Evolutionary conservation across 1,140 invertebrate species (phyloP), one percentile per base, ranked within the genome.

Genomic region (Drosophila carrolli): DNA sequence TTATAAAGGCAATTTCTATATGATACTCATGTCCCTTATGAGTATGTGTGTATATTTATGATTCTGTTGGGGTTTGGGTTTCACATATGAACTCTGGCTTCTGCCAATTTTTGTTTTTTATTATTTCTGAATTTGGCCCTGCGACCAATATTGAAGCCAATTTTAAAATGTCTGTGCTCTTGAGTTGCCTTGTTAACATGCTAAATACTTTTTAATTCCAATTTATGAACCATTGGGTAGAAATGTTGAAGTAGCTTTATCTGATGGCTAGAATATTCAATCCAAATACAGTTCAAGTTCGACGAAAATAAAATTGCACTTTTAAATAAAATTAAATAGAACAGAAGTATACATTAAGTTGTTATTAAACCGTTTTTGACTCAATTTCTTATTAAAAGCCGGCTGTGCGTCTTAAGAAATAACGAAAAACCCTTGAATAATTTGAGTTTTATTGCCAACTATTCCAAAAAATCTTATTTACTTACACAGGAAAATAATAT

Each of bases 131-230:
- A 60, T 61, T 59, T 61, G 11, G 29, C 14, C 14, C n/a, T 53
- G 56, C 7, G 14, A 19, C 14, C 53, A 29, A 47, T 19, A 32
- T 41, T 53, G 29, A 32, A 41, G 29, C 14, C 38, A 44, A 14
- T 40, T 19, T 27, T 29, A 29, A 10, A 37, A 35, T 40, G 41
- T 23, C 35, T 54, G n/a, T 35, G 37, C 9, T n/a, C 13, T 46
- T 41, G n/a, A 58, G 70, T 61, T 79, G 67, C 44, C 83, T 86
- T 86, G 83, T 89, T 83, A 86, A 86, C 83, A 86, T 83, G 62
- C 84, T 89, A 88, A 86, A 83, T 86, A 77, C 79, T 83, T 76
- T 83, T 79, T 88, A 86, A 88, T 89, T 66, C 79, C 75, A 73
- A 71, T 85, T 86, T 85, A 85, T 74, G 79, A 74, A 46, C 40